Evolutionary conservation across 2,113 vertebrate genomes (phyloP), one percentile per base, ranked within the genome.

Genomic region (Uropsilus gracilis): DNA sequence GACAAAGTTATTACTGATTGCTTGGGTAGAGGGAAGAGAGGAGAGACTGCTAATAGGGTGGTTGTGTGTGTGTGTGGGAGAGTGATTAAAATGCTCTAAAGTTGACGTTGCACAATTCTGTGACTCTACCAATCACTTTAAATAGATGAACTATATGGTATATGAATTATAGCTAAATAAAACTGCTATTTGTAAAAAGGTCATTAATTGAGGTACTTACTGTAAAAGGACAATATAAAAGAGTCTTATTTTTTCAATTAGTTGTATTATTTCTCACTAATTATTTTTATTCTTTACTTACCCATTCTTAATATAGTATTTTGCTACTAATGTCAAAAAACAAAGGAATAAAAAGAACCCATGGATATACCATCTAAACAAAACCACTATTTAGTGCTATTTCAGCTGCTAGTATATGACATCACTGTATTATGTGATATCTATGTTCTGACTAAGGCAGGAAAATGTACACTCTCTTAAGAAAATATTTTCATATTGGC

Each of bases 111-210:
- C 17, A 90, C 12, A 94, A 86, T n/a, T n/a, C 42, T 77, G 8
- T 53, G 59, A 92, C 37, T 84, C 28, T 71, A 75, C 30, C 46
- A 46, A 39, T 55, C 17, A 76, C 37, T 86, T 61, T 30, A 59
- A 83, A 50, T 32, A 34, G 39, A n/a, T 86, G 46, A 87, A 72
- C 14, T 90, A 10, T 68, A 85, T 12, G 48, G 34, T 44, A 78
- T 55, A 1, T 93, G 22, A 89, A 91, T 86, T 92, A 34, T 50
- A 76, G 42, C 9, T 71, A 89, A 89, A 76, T 95, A 69, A 89
- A 95, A 13, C 34, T 63, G 10, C 78, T 78, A 63, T 88, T 78
- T 66, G 2, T 44, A 37, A 71, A 61, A 59, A 88, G n/a, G 34
- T 86, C 68, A 34, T 46, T 75, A 68, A 57, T 94, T 63, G 91